Evolutionary conservation across 2,797 vertebrate genomes (phyloP), one percentile per base, ranked within the genome.

Genomic region (Meda fulgida): DNA sequence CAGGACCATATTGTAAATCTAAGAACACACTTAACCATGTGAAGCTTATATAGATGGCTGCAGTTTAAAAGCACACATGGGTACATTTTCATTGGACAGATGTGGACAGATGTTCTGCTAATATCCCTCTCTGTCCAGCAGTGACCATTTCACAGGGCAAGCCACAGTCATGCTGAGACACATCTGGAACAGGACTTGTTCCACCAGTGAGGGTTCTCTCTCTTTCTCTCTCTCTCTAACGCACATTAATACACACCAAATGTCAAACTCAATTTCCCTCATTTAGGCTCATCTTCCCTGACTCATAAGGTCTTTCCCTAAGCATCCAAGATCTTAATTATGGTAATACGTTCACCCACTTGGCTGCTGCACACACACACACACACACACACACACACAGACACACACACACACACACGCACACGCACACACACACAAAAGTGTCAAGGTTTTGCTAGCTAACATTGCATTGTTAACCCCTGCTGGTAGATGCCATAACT

Each of bases 121-220:
- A 80, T 79, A 65, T 80, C 31, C 31, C 31, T 79, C 66, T 70
- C 40, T 65, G 55, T 80, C 83, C 77, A 84, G 36, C 36, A 31
- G 76, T 69, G 65, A 60, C 51, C 76, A 84, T 84, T 79, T 84
- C 65, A 84, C 53, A 58, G 31, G 48, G 53, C 76, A 79, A 26
- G 36, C 6, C 77, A 73, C 10, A 31, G 40, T 85, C 83, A 60
- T 63, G 67, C 83, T 72, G 83, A 80, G 77, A 80, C 83, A 80
- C 83, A 85, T 85, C 83, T 85, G 77, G 77, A 85, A 63, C 66
- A 85, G 55, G 69, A 72, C 83, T 80, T 85, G 83, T 85, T 85
- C 67, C 77, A 85, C 67, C 83, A 85, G 83, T 31, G 72, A 31
- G 83, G 29, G 67, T 65, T 66, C 36, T 34, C 38, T 77, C 79